Evolutionary conservation across 2,113 vertebrate genomes (phyloP).

Genomic region (Apteryx mantelli): DNA sequence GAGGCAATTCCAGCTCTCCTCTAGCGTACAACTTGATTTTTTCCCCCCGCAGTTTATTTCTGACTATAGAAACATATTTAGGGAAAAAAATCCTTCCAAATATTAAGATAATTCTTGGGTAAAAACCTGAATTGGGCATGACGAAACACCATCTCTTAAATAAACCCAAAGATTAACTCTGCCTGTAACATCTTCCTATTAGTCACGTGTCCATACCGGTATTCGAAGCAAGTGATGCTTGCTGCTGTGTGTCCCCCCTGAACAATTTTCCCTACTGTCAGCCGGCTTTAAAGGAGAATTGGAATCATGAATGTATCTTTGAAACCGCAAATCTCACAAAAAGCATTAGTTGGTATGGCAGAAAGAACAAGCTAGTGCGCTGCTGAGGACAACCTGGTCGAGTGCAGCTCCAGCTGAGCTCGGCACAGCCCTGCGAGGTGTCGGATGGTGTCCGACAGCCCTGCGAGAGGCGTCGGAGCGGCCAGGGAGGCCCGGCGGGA

Average conservation of each 20-base stretch:
- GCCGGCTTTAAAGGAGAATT: not conserved
- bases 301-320: not conserved
- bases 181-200: not conserved
- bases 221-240: not conserved
- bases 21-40: not conserved
- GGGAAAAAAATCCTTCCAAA: not conserved
- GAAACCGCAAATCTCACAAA: not conserved
- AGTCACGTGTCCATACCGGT: not conserved
- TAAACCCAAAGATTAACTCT: not conserved
- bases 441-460: no score
- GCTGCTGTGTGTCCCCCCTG: not conserved
- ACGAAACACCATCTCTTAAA: not conserved
- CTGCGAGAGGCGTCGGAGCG: not conserved
- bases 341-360: not conserved
- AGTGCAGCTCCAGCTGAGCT: not conserved
- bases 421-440: not conserved
- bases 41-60: not conserved
- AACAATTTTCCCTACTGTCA: not conserved
- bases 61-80: not conserved
- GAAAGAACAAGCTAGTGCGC: not conserved
- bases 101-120: rapidly evolving
- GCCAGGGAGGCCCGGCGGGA: not conserved
- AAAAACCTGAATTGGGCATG: not conserved
- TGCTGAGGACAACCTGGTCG: not conserved
- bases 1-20: not conserved